Evolutionary conservation across 2,797 vertebrate species (phyloP).

Genomic region (Falco columbarius): DNA sequence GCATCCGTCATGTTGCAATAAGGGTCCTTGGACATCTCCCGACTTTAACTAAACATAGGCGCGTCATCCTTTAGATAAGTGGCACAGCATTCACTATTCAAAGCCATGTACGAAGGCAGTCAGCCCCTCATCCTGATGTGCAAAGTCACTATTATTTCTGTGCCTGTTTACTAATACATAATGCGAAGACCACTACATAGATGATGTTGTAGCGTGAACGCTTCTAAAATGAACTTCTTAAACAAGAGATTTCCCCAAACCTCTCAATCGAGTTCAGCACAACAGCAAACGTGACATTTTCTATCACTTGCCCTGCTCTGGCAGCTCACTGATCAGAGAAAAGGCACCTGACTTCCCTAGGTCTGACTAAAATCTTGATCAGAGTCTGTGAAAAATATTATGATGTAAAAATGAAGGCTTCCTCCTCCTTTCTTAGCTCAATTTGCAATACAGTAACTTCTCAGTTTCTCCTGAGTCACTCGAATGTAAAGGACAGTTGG

Average conservation of each 20-base stretch:
- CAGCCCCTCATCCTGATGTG: background rate
- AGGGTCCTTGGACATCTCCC: no score
- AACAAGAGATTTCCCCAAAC: background rate
- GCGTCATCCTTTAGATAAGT: no score
- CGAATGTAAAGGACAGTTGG: background rate
- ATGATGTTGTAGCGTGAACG: background rate
- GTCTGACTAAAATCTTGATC: background rate
- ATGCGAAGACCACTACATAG: background rate
- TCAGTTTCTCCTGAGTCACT: background rate
- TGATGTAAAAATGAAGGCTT: background rate
- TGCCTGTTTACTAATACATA: background rate
- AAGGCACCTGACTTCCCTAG: background rate
- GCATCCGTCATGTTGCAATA: no score
- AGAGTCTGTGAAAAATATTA: background rate
- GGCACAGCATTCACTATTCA: no score
- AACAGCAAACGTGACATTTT: background rate
- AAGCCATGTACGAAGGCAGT: background rate
- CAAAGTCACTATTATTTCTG: background rate
- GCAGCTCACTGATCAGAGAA: background rate
- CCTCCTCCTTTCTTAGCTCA: background rate
- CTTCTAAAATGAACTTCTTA: background rate
- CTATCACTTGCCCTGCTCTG: background rate
- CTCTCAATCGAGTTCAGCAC: background rate
- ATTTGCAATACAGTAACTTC: background rate
- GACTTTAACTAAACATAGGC: no score